phyloP scores from a whole-genome alignment of 1,140 invertebrate species.

The Lasioglossum baleicum region DNA sequence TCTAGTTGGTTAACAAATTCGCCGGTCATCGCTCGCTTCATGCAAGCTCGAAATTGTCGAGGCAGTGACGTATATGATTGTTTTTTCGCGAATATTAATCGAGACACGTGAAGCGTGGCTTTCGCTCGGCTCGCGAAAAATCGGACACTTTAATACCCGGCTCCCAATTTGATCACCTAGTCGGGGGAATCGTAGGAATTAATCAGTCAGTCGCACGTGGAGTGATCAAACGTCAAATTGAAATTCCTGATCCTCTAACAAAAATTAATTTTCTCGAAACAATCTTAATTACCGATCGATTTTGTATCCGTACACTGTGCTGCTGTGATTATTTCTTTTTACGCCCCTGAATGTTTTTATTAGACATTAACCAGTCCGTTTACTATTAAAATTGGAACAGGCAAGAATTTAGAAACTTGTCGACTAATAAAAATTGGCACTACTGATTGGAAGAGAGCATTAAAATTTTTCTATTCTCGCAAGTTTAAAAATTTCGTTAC shows the following conservation, averaged over 20 bases:
- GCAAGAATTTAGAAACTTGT: no score
- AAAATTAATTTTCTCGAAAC: conserved; percentile 1
- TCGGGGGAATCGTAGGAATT: conserved; percentile 18
- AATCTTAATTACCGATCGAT: background rate
- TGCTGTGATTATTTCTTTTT: no score
- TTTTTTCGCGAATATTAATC: conserved; percentile 25
- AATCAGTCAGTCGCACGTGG: background rate
- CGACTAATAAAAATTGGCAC: no score
- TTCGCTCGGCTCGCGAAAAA: conserved; percentile 17
- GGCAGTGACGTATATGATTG: background rate
- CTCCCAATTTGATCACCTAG: conserved; percentile 8
- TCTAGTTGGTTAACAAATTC: background rate
- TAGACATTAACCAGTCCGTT: no score
- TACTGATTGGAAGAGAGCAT: no score
- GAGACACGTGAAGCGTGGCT: background rate
- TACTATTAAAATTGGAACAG: no score
- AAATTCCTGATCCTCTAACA: background rate
- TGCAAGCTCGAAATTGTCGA: background rate
- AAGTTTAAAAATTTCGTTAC: no score
- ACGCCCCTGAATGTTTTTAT: no score
- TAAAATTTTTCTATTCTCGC: no score
- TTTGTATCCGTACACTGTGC: no score
- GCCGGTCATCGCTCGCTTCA: background rate
- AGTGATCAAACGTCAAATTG: conserved; percentile 6
- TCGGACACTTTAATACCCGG: conserved; percentile 14